Base-by-base conservation (phyloP, 2,797 vertebrate species). In the Hydrocynus forskahlii region DNA sequence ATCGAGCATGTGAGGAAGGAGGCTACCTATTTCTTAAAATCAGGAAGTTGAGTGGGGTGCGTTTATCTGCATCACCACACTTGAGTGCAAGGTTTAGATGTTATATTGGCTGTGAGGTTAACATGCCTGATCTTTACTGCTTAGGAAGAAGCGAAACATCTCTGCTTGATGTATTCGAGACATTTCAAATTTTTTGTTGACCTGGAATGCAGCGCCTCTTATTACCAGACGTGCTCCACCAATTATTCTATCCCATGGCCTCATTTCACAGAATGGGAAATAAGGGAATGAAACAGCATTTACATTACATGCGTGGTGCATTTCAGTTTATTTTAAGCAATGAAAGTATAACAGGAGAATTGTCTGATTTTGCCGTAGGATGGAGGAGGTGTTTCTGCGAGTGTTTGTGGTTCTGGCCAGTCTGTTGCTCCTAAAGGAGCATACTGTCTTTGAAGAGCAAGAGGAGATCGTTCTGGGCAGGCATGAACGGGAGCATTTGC, bases 341-440 rank as follows among this genome's bases (percentile, higher is more conserved):
- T 55, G 21, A 54, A 29, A 64, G 35, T 54, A 74, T 60, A 72
- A 70, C 38, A 35, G 45, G 16, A 43, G 40, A 45, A 63, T 4
- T 62, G 57, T 70, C 64, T 60, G 25, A 9, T 35, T 50, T 63
- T 52, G 12, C 73, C n/a, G 70, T 78, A 92, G 81, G 84, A 97
- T 98, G 97, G 93, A 95, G 0, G 85, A 94, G 71, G 94, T 90
- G 78, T 83, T 97, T 76, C 93, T 97, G 84, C 92, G 92, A 48
- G 94, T 96, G 75, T 93, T 95, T 67, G 86, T 97, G 71, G 89
- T 98, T 76, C 92, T 96, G 83, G 88, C 96, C 76, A 94, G 97
- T 87, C 94, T 97, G 54, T 84, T 94, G 21, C 94, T 92, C 87
- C 95, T 94, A 0, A 93, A 89, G 43, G 94, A 97, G 68, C 91